Conservation (phyloP, 2,888 invertebrate species). For the Macroteleia sp. region DNA sequence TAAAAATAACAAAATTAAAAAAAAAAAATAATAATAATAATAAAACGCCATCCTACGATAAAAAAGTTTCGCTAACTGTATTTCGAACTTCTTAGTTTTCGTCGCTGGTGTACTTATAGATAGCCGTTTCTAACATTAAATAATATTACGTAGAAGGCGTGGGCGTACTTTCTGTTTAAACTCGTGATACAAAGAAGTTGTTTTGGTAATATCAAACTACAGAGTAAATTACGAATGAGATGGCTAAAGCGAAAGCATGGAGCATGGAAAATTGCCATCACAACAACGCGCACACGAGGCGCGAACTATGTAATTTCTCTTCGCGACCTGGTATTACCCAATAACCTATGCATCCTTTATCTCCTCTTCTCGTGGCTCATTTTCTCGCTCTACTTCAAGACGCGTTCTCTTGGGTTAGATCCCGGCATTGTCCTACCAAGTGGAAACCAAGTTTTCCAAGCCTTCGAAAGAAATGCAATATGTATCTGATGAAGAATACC, state of each 20-base stretch:
- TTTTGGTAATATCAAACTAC: conserved; percentile 45
- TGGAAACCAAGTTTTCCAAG: conserved; percentile 35
- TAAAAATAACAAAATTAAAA: too few relatives aligned
- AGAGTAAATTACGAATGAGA: conserved; percentile 48
- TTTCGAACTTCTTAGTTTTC: too few relatives aligned
- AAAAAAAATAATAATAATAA: too few relatives aligned
- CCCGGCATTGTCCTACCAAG: conserved; percentile 38
- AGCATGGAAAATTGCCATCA: conserved; percentile 34
- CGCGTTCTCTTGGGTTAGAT: conserved; percentile 18
- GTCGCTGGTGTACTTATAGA: too few relatives aligned
- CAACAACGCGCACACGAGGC: conserved; percentile 8
- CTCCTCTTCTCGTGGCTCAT: background rate
- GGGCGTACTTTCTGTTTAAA: conserved; percentile 7
- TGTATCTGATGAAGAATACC: conserved; percentile 54
- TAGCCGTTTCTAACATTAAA: conserved; percentile 28
- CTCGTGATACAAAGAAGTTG: conserved; percentile 39
- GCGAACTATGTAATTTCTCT: conserved; percentile 51
- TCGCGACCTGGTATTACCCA: conserved; percentile 41
- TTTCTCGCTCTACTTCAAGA: background rate
- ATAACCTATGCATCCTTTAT: conserved; percentile 35
- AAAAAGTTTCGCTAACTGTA: too few relatives aligned
- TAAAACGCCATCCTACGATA: too few relatives aligned
- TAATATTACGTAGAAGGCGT: conserved; percentile 31
- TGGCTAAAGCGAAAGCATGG: conserved; percentile 17
- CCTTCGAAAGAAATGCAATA: conserved; percentile 48